Percentiles rank a stretch among this genome's conserved stretches.
phyloP scores from a whole-genome alignment of 1,140 invertebrate genomes.

The Plutomurus gul region DNA sequence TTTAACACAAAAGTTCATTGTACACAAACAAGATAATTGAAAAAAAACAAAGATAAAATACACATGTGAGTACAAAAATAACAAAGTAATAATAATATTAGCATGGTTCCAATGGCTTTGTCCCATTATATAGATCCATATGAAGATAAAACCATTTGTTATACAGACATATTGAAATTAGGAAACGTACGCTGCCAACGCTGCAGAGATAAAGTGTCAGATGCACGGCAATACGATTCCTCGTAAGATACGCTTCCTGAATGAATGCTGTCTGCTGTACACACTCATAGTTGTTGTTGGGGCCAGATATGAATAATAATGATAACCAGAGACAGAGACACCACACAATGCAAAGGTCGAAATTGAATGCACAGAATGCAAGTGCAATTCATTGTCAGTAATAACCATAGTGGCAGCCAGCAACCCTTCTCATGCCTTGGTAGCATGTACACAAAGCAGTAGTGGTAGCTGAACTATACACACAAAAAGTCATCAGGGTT shows the following conservation, averaged over 20 bases:
- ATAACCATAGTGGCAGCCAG: too few species aligned
- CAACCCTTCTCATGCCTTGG: too few species aligned
- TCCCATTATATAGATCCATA: slow-evolving; percentile 6
- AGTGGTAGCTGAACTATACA: too few species aligned
- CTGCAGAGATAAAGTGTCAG: slow-evolving; percentile 6
- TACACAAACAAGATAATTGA: neutral
- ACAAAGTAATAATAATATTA: neutral
- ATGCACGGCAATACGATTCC: neutral
- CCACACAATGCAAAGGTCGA: neutral
- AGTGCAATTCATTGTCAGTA: too few species aligned
- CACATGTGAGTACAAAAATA: slow-evolving; percentile 2
- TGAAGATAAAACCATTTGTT: neutral
- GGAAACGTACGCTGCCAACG: too few species aligned
- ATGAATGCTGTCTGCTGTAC: neutral
- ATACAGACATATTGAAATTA: slow-evolving; percentile 1
- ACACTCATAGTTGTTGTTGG: neutral
- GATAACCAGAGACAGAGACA: too few species aligned
- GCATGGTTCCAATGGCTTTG: too few species aligned
- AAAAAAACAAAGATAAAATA: neutral
- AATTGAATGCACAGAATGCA: neutral
- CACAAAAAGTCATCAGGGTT: too few species aligned
- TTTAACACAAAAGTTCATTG: too few species aligned
- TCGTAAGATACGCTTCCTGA: neutral
- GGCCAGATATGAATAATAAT: neutral
- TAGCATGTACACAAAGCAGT: too few species aligned